Percentiles rank a stretch among this genome's conserved stretches.
phyloP scores from a whole-genome alignment of 1,140 invertebrate genomes.

The Antheraea mylitta region DNA sequence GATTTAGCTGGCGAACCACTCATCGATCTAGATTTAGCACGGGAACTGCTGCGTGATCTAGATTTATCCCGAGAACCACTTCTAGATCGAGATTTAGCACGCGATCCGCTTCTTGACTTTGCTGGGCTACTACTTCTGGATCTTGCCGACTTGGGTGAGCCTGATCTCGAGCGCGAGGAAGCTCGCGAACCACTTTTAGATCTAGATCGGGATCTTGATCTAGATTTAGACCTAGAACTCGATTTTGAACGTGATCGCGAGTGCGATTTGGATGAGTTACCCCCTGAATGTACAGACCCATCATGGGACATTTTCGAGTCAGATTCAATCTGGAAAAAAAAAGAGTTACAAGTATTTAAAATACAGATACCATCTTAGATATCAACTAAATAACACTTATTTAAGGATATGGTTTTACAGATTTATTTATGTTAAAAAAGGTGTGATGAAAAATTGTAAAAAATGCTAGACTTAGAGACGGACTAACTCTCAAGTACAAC shows the following conservation, averaged over 20 bases:
- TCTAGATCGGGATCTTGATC: slow-evolving; percentile 32
- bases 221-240: slow-evolving; percentile 19
- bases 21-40: slow-evolving; percentile 16
- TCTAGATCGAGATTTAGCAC: slow-evolving; percentile 28
- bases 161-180: slow-evolving; percentile 33
- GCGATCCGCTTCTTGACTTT: slow-evolving; percentile 36
- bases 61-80: slow-evolving; percentile 26
- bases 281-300: slow-evolving; percentile 41
- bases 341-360: not conserved
- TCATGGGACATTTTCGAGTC: slow-evolving; percentile 55
- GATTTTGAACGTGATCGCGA: slow-evolving; percentile 35
- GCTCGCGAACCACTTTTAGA: slow-evolving; percentile 31
- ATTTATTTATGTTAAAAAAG: no score
- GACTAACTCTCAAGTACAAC: no score
- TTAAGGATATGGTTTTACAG: no score
- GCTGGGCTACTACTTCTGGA: slow-evolving; percentile 32
- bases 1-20: slow-evolving; percentile 23
- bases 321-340: slow-evolving; percentile 34
- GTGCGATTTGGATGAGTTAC: slow-evolving; percentile 24
- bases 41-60: slow-evolving; percentile 18
- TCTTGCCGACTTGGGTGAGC: slow-evolving; percentile 20
- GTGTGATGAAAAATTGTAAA: no score
- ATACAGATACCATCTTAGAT: no score
- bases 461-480: no score
- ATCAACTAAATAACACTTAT: no score